Conservation (phyloP, 2,888 invertebrate species). For the Clepsis dumicolana region DNA sequence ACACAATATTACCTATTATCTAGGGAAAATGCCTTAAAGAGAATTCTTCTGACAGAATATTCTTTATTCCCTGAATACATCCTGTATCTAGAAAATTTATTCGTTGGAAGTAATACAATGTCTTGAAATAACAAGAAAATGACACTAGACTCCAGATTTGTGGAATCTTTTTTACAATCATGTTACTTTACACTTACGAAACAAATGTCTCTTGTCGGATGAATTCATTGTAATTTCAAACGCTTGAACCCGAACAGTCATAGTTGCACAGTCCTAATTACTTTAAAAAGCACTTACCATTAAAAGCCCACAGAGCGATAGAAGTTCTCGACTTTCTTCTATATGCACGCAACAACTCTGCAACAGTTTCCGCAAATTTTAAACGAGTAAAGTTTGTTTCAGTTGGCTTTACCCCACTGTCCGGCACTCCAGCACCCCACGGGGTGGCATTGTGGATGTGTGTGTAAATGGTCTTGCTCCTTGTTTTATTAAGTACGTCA, state of each 20-base stretch:
- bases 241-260: background rate
- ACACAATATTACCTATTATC: background rate
- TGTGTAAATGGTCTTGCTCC: slow-evolving; percentile 56
- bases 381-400: slow-evolving; percentile 85
- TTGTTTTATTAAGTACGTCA: slow-evolving; percentile 62
- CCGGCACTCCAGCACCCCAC: slow-evolving; percentile 57
- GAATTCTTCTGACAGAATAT: background rate
- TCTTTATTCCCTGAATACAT: background rate
- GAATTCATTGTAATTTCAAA: background rate
- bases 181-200: no score
- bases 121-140: background rate
- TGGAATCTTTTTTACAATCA: no score
- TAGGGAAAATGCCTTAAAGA: background rate
- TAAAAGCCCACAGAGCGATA: slow-evolving; percentile 65
- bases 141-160: no score
- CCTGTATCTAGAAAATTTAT: background rate
- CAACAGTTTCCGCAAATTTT: slow-evolving; percentile 80
- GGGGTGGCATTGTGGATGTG: slow-evolving; percentile 31
- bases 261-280: slow-evolving; percentile 11
- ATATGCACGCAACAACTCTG: slow-evolving; percentile 73
- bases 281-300: slow-evolving; percentile 45
- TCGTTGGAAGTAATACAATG: background rate
- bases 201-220: no score
- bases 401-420: slow-evolving; percentile 77
- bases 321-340: slow-evolving; percentile 69